Conservation (phyloP, 2,113 vertebrate species). For the Ceratotherium simum region DNA sequence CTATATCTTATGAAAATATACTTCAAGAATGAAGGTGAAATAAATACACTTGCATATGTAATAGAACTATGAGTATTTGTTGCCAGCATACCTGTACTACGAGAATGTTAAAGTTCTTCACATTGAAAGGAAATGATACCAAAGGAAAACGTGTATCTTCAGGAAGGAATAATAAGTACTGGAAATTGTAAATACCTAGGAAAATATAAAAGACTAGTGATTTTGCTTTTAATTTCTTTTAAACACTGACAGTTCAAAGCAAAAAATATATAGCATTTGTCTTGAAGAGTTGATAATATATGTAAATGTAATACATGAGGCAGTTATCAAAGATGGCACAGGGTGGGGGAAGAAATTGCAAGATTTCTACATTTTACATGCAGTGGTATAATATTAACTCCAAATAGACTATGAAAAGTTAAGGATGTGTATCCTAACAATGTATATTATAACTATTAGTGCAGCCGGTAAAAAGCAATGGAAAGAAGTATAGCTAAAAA, state of each 20-base stretch:
- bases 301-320: not conserved
- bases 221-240: not conserved
- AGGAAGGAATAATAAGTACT: not conserved
- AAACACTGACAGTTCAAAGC: not conserved
- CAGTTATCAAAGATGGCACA: not conserved
- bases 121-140: not conserved
- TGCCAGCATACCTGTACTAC: too few relatives aligned
- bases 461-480: not conserved
- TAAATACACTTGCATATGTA: not conserved
- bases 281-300: not conserved
- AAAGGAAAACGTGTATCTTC: not conserved
- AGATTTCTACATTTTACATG: not conserved
- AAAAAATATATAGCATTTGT: not conserved
- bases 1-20: not conserved
- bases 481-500: not conserved
- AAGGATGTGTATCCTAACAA: not conserved
- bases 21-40: not conserved
- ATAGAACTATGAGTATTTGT: not conserved
- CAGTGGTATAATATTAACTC: not conserved
- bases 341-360: not conserved
- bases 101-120: not conserved
- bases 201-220: not conserved
- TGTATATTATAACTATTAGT: not conserved
- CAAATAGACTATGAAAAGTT: not conserved
- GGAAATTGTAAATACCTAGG: not conserved